These are phyloP conservation scores for Argynnis bischoffii DNA, from an alignment of 2,888 invertebrate genomes.

Conservation along the genomic window DNA sequence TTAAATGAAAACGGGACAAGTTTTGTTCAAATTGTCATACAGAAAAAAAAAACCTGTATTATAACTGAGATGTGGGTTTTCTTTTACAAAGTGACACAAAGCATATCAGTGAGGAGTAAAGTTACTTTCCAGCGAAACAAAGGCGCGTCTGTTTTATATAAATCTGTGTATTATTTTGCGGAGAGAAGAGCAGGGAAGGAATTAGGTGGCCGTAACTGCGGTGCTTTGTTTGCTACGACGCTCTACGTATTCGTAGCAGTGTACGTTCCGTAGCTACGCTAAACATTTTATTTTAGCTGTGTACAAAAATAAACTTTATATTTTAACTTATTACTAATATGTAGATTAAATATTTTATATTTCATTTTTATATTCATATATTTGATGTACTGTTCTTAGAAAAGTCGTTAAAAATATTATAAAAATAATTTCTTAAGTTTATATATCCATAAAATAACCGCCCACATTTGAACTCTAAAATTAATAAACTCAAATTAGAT, in stretches of 20 bases:
- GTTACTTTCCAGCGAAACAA: slow-evolving; percentile 38
- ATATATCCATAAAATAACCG: too few species aligned
- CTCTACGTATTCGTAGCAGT: slow-evolving; percentile 35
- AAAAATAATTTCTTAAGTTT: too few species aligned
- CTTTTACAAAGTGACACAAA: slow-evolving; percentile 34
- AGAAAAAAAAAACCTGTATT: slow-evolving; percentile 2
- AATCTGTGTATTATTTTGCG: slow-evolving; percentile 39
- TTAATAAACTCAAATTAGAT: background rate
- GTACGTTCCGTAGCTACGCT: slow-evolving; percentile 25
- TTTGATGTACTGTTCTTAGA: too few species aligned
- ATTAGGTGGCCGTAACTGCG: slow-evolving; percentile 37
- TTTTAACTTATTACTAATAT: background rate
- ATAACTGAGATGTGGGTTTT: slow-evolving; percentile 20
- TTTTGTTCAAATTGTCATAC: slow-evolving; percentile 3
- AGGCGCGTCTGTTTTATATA: slow-evolving; percentile 39
- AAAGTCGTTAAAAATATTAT: too few species aligned
- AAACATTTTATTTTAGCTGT: slow-evolving; percentile 7
- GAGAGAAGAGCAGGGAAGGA: slow-evolving; percentile 33
- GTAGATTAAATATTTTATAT: background rate
- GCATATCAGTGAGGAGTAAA: slow-evolving; percentile 35
- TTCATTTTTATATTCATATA: background rate
- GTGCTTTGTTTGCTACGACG: slow-evolving; percentile 37
- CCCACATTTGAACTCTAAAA: too few species aligned
- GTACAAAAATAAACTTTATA: background rate
- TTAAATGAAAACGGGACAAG: background rate